Evolutionary conservation across 2,888 invertebrate species (phyloP).

Genomic region (Salticus scenicus): DNA sequence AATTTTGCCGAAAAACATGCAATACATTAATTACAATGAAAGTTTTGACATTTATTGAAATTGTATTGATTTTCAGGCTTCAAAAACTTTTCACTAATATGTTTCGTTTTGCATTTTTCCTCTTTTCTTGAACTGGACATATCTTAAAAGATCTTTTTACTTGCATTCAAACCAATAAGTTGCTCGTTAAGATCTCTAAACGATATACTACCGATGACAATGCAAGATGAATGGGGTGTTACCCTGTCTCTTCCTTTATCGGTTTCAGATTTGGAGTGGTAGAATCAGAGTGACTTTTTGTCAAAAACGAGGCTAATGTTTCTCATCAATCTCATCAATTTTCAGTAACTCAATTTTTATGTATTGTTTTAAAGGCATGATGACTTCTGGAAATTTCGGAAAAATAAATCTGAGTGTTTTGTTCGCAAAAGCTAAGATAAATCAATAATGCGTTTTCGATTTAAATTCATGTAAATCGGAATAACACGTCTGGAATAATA

Average conservation of each 20-base stretch:
- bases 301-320: conserved; percentile 7
- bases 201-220: conserved; percentile 4
- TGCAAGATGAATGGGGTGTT: conserved; percentile 21
- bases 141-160: background rate
- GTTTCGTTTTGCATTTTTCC: background rate
- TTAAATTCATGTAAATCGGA: background rate
- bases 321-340: conserved; percentile 1
- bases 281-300: background rate
- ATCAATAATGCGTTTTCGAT: background rate
- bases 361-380: background rate
- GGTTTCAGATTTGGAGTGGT: conserved; percentile 40
- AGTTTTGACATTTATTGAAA: too few relatives aligned
- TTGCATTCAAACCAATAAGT: background rate
- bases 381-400: background rate
- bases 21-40: too few relatives aligned
- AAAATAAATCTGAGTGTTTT: conserved; percentile 1
- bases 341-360: background rate
- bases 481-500: too few relatives aligned
- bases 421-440: background rate
- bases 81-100: too few relatives aligned
- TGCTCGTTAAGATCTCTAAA: background rate
- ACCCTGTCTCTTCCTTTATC: conserved; percentile 16
- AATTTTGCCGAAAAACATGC: too few relatives aligned
- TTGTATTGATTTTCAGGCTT: too few relatives aligned
- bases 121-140: background rate